These are phyloP conservation scores for Pimpla rufipes DNA, from an alignment of 2,888 invertebrate species.

Conservation along the genomic window DNA sequence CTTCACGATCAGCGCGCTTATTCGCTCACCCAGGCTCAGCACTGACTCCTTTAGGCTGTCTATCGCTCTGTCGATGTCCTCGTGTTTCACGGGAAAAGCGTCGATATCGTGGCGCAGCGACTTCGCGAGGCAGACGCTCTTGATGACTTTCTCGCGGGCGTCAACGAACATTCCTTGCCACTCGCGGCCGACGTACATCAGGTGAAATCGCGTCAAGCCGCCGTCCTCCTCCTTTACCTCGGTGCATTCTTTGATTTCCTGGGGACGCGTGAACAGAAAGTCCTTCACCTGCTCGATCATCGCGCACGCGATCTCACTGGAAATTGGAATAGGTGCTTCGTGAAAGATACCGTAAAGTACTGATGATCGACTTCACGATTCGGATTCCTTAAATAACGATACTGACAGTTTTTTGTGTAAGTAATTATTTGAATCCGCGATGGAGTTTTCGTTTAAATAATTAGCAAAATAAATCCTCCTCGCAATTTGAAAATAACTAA, in stretches of 20 bases:
- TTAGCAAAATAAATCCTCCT: too few relatives aligned
- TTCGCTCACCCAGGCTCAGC: slow-evolving; percentile 87
- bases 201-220: slow-evolving; percentile 85
- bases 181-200: slow-evolving; percentile 90
- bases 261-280: slow-evolving; percentile 85
- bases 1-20: slow-evolving; percentile 87
- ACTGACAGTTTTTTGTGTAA: too few relatives aligned
- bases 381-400: too few relatives aligned
- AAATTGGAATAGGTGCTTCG: slow-evolving; percentile 39
- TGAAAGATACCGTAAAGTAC: neutral
- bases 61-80: slow-evolving; percentile 89
- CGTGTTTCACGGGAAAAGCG: slow-evolving; percentile 85
- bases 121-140: slow-evolving; percentile 93
- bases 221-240: slow-evolving; percentile 70
- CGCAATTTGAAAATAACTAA: too few relatives aligned
- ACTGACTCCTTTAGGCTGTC: slow-evolving; percentile 86
- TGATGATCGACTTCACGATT: too few relatives aligned
- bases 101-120: slow-evolving; percentile 90
- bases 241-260: slow-evolving; percentile 78
- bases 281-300: slow-evolving; percentile 86
- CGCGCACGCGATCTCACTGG: slow-evolving; percentile 86
- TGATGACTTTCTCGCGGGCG: slow-evolving; percentile 92
- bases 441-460: too few relatives aligned
- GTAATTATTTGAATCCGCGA: too few relatives aligned
- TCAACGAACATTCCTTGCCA: slow-evolving; percentile 93